Evolutionary conservation across 2,888 invertebrate genomes (phyloP).

Genomic region (Xestia rhomboidea): DNA sequence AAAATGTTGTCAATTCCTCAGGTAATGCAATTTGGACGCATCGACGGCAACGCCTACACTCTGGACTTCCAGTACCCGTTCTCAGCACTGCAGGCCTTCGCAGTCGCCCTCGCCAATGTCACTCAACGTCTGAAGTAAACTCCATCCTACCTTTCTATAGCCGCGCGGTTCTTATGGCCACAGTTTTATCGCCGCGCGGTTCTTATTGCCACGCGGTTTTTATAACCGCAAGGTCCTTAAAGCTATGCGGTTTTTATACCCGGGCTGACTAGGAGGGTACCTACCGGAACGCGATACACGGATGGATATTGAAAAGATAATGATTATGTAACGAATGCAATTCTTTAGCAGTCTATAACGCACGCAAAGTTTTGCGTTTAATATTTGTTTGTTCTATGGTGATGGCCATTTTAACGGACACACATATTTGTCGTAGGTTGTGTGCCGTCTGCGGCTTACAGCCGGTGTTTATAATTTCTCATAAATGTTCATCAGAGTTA

Average conservation of each 20-base stretch:
- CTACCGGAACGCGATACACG: constrained; percentile 21
- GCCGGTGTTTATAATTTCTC: not conserved
- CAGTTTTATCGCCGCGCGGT: constrained; percentile 71
- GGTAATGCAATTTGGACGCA: constrained; percentile 99
- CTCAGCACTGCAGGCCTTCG: constrained; percentile 99
- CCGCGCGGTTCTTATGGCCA: constrained; percentile 69
- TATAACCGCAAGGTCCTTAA: constrained; percentile 68
- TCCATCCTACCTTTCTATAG: constrained; percentile 63
- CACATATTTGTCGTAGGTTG: not conserved
- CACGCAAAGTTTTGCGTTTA: not conserved
- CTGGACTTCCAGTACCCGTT: constrained; percentile 99
- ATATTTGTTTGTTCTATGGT: not conserved
- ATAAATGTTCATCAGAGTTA: constrained; percentile 1
- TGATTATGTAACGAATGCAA: not conserved
- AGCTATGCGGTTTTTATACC: constrained; percentile 66
- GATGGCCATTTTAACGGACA: not conserved
- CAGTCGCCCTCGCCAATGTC: constrained; percentile 98
- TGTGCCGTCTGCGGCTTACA: not conserved
- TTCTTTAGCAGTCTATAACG: not conserved
- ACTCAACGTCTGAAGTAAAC: constrained; percentile 97
- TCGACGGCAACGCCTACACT: constrained; percentile 99
- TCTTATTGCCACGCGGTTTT: constrained; percentile 62
- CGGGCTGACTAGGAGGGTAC: constrained; percentile 37
- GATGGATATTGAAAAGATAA: constrained; percentile 6
- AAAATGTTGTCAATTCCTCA: constrained; percentile 80